Base-by-base conservation (phyloP, 2,888 invertebrate species). In the Hemithea aestivaria region DNA sequence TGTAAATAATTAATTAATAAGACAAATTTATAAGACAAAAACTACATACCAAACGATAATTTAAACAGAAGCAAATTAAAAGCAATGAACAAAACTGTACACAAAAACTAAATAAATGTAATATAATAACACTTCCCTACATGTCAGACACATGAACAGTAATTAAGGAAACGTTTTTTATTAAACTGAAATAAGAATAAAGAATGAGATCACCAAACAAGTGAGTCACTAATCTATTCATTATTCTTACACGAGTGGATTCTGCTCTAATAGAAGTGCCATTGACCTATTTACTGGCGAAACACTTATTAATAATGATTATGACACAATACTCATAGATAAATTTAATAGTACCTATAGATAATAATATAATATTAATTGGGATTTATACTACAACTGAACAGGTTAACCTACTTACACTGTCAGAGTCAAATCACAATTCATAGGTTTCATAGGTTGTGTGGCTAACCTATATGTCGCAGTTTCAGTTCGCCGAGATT, bases 201-300 rank as follows among this genome's bases (percentile, higher is more conserved):
- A 57, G 55, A 66, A 65, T 74, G 73, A 74, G 66, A 68, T 75
- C 76, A 76, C 52, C 59, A 39, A 44, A 26, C 26, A 16, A 29
- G 16, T 20, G 79, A 81, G 53, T 78, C 77, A 79, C 35, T 22
- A 52, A 53, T 63, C 58, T 69, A 73, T 71, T 72, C 66, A 68
- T 73, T 72, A 68, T 54, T 48, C 45, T n/a, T 41, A 58, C 50
- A 48, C 35, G 35, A 40, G 59, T 54, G 50, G 58, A 63, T 59
- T 64, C 62, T 67, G 60, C 60, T 56, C 52, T 55, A 61, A 66
- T 65, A 54, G 48, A 27, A 61, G 61, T 71, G 76, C 65, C 69
- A 74, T 70, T 80, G 78, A 74, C 78, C 80, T 58, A 79, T 73
- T 61, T 70, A 52, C 31, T 36, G 40, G 21, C 30, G 40, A 37